phyloP scores from a whole-genome alignment of 1,140 invertebrate species.

The Conopomorpha cramerella region DNA sequence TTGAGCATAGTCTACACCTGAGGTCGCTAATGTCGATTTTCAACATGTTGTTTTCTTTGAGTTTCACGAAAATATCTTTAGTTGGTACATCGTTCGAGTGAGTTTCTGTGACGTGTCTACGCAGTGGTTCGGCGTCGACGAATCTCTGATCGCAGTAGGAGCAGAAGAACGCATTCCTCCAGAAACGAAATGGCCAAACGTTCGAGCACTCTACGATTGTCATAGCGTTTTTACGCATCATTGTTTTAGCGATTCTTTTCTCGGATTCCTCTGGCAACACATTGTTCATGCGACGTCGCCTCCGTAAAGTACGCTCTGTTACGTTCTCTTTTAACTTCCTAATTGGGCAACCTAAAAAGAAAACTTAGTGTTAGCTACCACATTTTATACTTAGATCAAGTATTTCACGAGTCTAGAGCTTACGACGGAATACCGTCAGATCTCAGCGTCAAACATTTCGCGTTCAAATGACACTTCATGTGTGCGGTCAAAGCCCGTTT shows the following conservation, averaged over 20 bases:
- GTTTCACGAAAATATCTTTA: constrained; percentile 34
- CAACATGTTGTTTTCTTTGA: constrained; percentile 53
- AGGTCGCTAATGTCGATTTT: constrained; percentile 37
- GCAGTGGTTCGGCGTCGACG: constrained; percentile 19
- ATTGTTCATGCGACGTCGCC: constrained; percentile 39
- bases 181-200: constrained; percentile 46
- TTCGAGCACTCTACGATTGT: constrained; percentile 38
- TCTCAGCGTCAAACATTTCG: too few relatives aligned
- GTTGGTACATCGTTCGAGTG: constrained; percentile 27
- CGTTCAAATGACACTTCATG: constrained; percentile 29
- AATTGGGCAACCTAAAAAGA: constrained; percentile 48
- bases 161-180: constrained; percentile 34
- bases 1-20: constrained; percentile 39
- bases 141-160: constrained; percentile 40
- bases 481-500: constrained; percentile 33
- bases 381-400: too few relatives aligned
- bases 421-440: too few relatives aligned
- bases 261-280: constrained; percentile 37
- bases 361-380: too few relatives aligned
- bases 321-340: constrained; percentile 46
- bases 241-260: constrained; percentile 36
- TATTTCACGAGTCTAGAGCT: too few relatives aligned
- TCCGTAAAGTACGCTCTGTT: constrained; percentile 34
- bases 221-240: constrained; percentile 44
- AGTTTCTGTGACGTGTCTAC: constrained; percentile 19